A percentile compares a stretch with the other conserved stretches of the same genome.
These are phyloP conservation scores for Dolichoris vasculosae DNA, from an alignment of 1,140 invertebrate species.

Conservation along the genomic window DNA sequence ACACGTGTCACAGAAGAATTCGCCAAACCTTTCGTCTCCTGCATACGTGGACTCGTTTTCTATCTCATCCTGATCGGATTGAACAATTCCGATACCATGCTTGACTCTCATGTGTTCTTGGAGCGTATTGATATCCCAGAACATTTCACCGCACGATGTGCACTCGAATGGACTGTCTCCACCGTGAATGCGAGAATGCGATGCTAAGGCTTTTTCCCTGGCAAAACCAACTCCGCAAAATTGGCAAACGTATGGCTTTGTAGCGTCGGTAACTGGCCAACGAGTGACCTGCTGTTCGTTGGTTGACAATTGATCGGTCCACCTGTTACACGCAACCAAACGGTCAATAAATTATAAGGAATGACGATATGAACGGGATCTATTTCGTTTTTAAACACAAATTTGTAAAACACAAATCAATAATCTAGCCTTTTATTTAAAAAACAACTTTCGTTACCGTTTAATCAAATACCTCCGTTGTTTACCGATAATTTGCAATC, in stretches of 20 bases:
- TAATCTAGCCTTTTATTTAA: no score
- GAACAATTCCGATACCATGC: constrained; percentile 72
- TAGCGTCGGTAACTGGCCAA: constrained; percentile 81
- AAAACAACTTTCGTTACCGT: no score
- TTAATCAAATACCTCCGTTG: no score
- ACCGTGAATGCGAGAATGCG: constrained; percentile 82
- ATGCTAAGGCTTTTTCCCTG: constrained; percentile 85
- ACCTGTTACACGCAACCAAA: constrained; percentile 56
- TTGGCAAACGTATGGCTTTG: constrained; percentile 86
- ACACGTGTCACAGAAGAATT: constrained; percentile 85
- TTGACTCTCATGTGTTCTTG: constrained; percentile 80
- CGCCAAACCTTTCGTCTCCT: constrained; percentile 80
- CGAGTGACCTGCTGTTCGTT: constrained; percentile 65
- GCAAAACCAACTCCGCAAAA: constrained; percentile 87
- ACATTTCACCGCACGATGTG: constrained; percentile 84
- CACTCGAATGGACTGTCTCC: constrained; percentile 86
- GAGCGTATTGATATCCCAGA: constrained; percentile 82
- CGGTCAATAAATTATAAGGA: no score
- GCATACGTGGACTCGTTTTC: constrained; percentile 77
- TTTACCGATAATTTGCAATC: no score
- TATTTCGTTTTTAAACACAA: no score
- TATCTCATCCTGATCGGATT: constrained; percentile 71
- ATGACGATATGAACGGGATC: no score
- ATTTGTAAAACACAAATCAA: no score
- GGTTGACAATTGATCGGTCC: constrained; percentile 60